phyloP scores from a whole-genome alignment of 2,797 vertebrate species.

The Avahi laniger region DNA sequence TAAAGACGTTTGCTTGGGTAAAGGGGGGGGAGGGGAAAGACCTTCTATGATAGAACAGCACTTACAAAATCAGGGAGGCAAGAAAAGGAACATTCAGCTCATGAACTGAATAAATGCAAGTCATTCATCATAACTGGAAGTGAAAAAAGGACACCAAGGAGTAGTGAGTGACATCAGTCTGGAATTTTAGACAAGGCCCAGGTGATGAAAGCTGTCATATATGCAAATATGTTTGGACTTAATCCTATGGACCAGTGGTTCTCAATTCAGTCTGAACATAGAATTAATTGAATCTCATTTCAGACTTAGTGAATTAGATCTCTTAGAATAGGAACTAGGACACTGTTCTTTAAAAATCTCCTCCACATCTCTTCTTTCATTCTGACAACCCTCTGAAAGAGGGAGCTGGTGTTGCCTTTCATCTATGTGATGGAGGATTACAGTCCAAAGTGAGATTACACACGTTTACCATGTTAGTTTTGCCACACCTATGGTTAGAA shows the following conservation, averaged over 20 bases:
- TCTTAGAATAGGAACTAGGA: neutral
- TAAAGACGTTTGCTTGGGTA: neutral
- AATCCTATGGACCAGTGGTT: neutral
- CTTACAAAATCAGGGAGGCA: neutral
- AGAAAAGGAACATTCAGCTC: neutral
- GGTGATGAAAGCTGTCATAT: neutral
- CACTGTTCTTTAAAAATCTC: neutral
- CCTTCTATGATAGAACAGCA: neutral
- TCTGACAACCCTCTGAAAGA: neutral
- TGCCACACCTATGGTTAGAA: neutral
- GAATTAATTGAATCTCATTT: neutral
- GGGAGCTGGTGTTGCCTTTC: neutral
- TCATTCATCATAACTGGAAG: neutral
- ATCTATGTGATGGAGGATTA: neutral
- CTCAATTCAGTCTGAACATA: neutral
- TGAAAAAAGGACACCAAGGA: neutral
- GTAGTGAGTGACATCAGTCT: neutral
- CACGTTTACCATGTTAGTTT: neutral
- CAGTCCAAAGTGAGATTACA: neutral
- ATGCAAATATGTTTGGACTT: neutral
- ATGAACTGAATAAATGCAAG: neutral
- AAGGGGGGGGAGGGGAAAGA: neutral
- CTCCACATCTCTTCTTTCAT: neutral
- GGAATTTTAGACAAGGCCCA: neutral
- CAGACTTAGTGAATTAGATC: neutral